A percentile compares a stretch with the other conserved stretches of the same genome.
phyloP scores from a whole-genome alignment of 2,888 invertebrate genomes.

The Diaphora mendica region DNA sequence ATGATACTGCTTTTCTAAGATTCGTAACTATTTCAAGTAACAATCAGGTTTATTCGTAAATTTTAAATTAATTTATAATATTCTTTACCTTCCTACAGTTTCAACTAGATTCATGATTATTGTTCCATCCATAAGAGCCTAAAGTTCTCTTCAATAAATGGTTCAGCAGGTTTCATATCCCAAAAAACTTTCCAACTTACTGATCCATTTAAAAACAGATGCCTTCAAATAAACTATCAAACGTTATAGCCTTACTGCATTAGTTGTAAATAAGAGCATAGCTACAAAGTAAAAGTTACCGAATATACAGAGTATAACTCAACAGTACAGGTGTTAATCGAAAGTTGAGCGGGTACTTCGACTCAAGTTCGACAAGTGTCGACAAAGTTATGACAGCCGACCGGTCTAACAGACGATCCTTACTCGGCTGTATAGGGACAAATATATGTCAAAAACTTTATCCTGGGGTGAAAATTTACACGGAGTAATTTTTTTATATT shows the following conservation, averaged over 20 bases:
- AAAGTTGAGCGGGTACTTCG: conserved; percentile 41
- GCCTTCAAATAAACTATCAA: too few species aligned
- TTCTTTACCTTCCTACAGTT: too few species aligned
- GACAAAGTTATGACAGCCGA: conserved; percentile 45
- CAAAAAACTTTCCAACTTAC: too few species aligned
- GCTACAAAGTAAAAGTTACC: conserved; percentile 7
- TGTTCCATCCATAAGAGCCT: too few species aligned
- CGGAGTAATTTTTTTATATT: neutral
- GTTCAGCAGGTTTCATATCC: too few species aligned
- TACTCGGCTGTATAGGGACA: conserved; percentile 6
- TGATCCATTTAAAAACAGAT: too few species aligned
- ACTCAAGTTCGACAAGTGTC: conserved; percentile 37
- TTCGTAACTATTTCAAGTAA: too few species aligned
- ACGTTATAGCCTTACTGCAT: neutral
- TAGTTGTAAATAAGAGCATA: neutral
- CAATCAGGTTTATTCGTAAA: too few species aligned
- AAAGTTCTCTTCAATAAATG: too few species aligned
- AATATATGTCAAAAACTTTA: conserved; percentile 12
- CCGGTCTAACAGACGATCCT: conserved; percentile 47
- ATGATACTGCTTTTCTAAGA: too few species aligned
- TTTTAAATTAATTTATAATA: too few species aligned
- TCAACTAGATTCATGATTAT: too few species aligned
- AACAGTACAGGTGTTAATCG: conserved; percentile 67
- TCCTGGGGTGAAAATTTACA: conserved; percentile 7
- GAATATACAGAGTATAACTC: conserved; percentile 18